Conservation (phyloP, 1,140 invertebrate species). For the roundworm (Caenorhabditis elegans) region WBcel235 BX284605.5:9041501-9042000, state of each 20-base stretch:
- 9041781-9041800: conserved; percentile 72
- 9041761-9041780: no score
- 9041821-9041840: conserved; percentile 86
- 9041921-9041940: conserved; percentile 38
- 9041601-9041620: conserved; percentile 36
- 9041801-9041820: conserved; percentile 83
- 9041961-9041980: conserved; percentile 1
- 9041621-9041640: conserved; percentile 44
- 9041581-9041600: conserved; percentile 32
- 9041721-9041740: no score
- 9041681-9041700: background rate
- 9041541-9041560: no score
- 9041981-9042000: background rate
- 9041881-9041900: conserved; percentile 48
- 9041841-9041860: conserved; percentile 82
- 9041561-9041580: conserved; percentile 24
- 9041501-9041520: conserved; percentile 43
- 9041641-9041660: conserved; percentile 34
- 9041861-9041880: conserved; percentile 77
- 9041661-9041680: background rate
- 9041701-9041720: no score
- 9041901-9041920: conserved; percentile 37
- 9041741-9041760: no score
- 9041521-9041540: conserved; percentile 36
- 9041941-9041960: background rate